Percentiles rank a stretch among this genome's conserved stretches.
Evolutionary conservation across 2,888 invertebrate genomes (phyloP).

Genomic region (Podabrus alpinus): DNA sequence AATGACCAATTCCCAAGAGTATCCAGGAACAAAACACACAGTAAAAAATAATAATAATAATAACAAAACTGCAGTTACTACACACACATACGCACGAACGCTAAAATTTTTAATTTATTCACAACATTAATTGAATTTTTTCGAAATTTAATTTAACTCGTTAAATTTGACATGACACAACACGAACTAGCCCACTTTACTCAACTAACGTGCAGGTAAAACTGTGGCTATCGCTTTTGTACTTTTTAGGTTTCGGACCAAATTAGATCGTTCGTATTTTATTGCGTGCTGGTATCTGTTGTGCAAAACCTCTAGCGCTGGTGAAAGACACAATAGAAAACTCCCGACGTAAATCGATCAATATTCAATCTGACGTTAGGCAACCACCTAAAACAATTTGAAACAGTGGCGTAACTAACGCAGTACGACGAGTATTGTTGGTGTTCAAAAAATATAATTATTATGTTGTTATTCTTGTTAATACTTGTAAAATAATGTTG

Average conservation of each 20-base stretch:
- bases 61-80: not conserved
- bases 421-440: too few relatives aligned
- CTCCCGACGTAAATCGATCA: not conserved
- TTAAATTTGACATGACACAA: constrained; percentile 20
- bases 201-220: constrained; percentile 2
- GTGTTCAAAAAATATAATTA: too few relatives aligned
- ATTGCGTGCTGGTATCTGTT: not conserved
- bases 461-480: too few relatives aligned
- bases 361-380: not conserved
- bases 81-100: not conserved
- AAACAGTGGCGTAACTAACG: not conserved
- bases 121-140: not conserved
- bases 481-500: too few relatives aligned
- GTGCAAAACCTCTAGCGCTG: not conserved
- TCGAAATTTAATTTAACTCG: not conserved
- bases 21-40: not conserved
- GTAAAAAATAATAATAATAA: not conserved
- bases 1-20: not conserved
- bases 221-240: constrained; percentile 1
- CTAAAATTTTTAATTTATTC: not conserved
- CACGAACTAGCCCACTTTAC: constrained; percentile 13
- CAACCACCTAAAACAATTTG: not conserved
- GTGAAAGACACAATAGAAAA: not conserved
- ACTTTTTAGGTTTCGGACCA: constrained; percentile 6
- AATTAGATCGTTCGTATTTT: not conserved